A percentile compares a stretch with the other conserved stretches of the same genome.
These are phyloP conservation scores for Machaerirhynchus nigripectus DNA, from an alignment of 2,113 vertebrate species.

Conservation along the genomic window DNA sequence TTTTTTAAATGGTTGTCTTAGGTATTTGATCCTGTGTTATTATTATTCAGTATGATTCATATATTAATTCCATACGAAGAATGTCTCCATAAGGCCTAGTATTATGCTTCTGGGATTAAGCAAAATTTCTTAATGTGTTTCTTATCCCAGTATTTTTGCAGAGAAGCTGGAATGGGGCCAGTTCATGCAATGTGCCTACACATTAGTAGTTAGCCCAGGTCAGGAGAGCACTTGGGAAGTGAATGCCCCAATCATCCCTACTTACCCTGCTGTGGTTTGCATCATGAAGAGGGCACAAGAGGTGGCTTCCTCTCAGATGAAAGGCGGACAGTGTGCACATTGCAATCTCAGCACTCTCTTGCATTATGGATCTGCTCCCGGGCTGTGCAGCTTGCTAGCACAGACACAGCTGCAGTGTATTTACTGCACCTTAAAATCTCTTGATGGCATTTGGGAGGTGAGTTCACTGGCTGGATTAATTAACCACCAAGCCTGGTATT, in stretches of 20 bases:
- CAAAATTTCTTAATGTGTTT: not conserved
- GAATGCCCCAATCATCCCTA: not conserved
- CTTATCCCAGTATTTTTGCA: not conserved
- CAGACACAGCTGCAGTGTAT: not conserved
- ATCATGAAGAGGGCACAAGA: not conserved
- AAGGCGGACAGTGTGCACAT: fast-evolving
- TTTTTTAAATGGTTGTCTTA: not conserved
- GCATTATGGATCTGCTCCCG: not conserved
- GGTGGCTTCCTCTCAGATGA: not conserved
- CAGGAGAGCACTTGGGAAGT: not conserved
- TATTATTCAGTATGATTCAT: conserved; percentile 26
- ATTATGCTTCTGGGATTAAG: not conserved
- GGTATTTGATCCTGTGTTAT: not conserved
- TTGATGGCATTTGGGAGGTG: not conserved
- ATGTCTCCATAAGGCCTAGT: not conserved
- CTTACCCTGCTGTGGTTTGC: not conserved
- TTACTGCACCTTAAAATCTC: not conserved
- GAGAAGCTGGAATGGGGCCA: not conserved
- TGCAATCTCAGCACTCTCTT: not conserved
- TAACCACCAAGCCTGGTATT: not conserved
- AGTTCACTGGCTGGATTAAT: not conserved
- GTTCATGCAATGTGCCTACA: not conserved
- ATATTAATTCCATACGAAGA: not conserved
- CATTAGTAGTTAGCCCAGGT: not conserved
- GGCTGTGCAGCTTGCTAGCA: not conserved